Conservation (phyloP, 2,113 vertebrate genomes). For the Cromileptes altivelis region DNA sequence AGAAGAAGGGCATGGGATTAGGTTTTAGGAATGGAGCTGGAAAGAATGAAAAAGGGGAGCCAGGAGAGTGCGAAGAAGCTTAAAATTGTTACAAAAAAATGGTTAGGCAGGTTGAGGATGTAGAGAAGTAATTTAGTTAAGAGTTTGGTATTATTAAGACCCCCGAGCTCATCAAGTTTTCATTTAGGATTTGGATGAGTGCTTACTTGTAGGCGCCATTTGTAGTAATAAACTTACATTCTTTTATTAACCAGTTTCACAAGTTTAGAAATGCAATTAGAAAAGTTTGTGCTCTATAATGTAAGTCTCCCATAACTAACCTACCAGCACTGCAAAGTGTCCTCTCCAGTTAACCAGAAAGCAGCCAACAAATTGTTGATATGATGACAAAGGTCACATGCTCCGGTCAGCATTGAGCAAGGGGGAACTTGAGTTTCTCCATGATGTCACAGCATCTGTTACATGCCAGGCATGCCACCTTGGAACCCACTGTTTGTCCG, state of each 20-base stretch:
- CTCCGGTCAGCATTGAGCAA: conserved; percentile 39
- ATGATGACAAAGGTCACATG: conserved; percentile 61
- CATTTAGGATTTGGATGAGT: neutral
- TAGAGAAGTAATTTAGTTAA: conserved; percentile 19
- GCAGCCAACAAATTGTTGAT: neutral
- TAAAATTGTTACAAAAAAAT: conserved; percentile 37
- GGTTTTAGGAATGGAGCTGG: conserved; percentile 57
- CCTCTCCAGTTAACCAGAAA: conserved; percentile 20
- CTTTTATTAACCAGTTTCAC: neutral
- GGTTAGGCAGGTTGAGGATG: neutral
- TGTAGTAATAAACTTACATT: neutral
- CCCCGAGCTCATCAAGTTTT: neutral
- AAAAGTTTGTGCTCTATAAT: neutral
- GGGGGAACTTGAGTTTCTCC: conserved; percentile 71
- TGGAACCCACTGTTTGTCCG: conserved; percentile 27
- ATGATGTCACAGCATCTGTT: conserved; percentile 74
- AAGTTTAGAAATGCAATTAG: neutral
- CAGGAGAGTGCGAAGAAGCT: conserved; percentile 34
- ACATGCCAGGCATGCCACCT: conserved; percentile 66
- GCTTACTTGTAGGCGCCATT: too few species aligned
- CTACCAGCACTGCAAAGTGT: neutral
- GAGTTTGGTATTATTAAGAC: conserved; percentile 1
- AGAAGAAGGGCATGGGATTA: conserved; percentile 62
- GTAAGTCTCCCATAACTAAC: neutral
- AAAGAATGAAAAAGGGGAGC: conserved; percentile 23